A percentile compares a stretch with the other conserved stretches of the same genome.
Conservation (phyloP, 2,888 invertebrate genomes). For the Aphrophora alni region DNA sequence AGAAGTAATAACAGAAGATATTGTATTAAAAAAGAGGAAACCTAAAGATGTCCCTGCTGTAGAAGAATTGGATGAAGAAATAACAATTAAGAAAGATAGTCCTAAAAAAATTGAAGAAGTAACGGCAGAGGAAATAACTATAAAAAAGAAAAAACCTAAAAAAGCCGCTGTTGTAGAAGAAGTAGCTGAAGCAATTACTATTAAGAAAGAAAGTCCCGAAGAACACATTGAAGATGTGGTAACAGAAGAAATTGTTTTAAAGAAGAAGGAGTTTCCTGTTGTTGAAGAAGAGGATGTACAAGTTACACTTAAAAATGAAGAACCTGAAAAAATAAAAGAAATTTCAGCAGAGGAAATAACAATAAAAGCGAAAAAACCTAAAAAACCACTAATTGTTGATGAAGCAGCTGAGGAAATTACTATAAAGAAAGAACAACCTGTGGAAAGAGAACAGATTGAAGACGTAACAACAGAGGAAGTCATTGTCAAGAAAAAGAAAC, state of each 20-base stretch:
- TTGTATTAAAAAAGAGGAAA: conserved; percentile 48
- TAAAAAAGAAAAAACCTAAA: conserved; percentile 48
- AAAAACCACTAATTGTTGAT: conserved; percentile 42
- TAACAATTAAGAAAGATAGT: conserved; percentile 51
- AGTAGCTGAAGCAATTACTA: conserved; percentile 52
- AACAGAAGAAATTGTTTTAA: conserved; percentile 54
- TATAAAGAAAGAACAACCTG: conserved; percentile 52
- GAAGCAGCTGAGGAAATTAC: conserved; percentile 51
- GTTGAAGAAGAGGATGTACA: conserved; percentile 32
- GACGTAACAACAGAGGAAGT: conserved; percentile 51
- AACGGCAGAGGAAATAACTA: conserved; percentile 44
- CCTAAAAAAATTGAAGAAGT: conserved; percentile 43
- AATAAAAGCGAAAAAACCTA: conserved; percentile 51
- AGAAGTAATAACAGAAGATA: conserved; percentile 51
- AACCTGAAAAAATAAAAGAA: conserved; percentile 47
- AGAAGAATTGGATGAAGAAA: conserved; percentile 54
- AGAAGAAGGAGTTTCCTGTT: too few relatives aligned
- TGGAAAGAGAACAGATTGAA: conserved; percentile 56
- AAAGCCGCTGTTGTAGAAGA: conserved; percentile 51
- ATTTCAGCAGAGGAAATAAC: conserved; percentile 47
- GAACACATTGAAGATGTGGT: conserved; percentile 60
- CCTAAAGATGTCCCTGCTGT: conserved; percentile 36
- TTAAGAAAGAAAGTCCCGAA: conserved; percentile 52
- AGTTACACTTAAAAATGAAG: conserved; percentile 51
- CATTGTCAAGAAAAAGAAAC: conserved; percentile 57